phyloP scores from a whole-genome alignment of 2,797 vertebrate species.

The Psittacula echo region DNA sequence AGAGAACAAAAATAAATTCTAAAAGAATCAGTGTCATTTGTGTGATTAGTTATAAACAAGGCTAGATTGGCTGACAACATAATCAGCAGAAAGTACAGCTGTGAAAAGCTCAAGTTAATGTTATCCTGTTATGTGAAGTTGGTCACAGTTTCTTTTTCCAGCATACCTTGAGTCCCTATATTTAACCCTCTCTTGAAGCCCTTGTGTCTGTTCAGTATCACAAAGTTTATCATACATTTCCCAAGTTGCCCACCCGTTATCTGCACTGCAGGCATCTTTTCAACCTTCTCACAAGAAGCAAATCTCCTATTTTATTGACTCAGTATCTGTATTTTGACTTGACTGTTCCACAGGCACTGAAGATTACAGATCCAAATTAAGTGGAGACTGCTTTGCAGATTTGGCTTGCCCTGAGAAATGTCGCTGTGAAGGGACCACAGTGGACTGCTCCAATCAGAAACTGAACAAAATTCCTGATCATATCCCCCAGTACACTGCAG shows the following conservation, averaged over 20 bases:
- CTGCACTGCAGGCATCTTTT: constrained; percentile 68
- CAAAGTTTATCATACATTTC: constrained; percentile 72
- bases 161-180: constrained; percentile 76
- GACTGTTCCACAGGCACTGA: constrained; percentile 89
- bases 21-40: constrained; percentile 67
- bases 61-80: constrained; percentile 73
- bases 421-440: constrained; percentile 95
- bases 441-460: constrained; percentile 98
- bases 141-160: constrained; percentile 77
- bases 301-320: constrained; percentile 47
- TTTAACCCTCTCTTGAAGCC: constrained; percentile 79
- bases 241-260: constrained; percentile 71
- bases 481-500: constrained; percentile 95
- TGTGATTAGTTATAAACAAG: constrained; percentile 71
- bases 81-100: constrained; percentile 86
- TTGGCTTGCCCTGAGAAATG: constrained; percentile 97
- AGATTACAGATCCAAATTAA: constrained; percentile 96
- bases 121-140: constrained; percentile 77
- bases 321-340: constrained; percentile 70
- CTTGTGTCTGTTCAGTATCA: constrained; percentile 70
- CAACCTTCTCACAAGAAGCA: constrained; percentile 42
- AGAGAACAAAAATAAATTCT: constrained; percentile 67
- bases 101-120: constrained; percentile 84
- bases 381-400: constrained; percentile 97
- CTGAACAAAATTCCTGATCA: constrained; percentile 95